Evolutionary conservation across 2,888 invertebrate genomes (phyloP).

Genomic region (Drosophila recens): DNA sequence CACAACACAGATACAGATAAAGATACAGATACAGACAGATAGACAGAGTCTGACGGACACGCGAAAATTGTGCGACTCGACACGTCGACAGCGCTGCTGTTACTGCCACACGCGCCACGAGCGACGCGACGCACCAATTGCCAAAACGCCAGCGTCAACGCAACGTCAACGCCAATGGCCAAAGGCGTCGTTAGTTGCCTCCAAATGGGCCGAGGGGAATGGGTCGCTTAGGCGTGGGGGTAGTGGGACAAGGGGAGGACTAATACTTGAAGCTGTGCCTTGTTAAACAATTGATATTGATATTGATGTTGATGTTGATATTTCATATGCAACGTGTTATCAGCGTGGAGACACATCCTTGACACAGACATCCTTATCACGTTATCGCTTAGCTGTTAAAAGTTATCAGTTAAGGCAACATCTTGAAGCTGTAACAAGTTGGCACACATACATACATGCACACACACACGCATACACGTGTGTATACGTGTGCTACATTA

Average conservation of each 20-base stretch:
- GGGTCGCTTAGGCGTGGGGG: too few relatives aligned
- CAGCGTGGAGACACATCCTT: slow-evolving; percentile 21
- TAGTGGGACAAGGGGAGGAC: neutral
- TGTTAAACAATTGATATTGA: slow-evolving; percentile 43
- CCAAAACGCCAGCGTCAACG: slow-evolving; percentile 38
- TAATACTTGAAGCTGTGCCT: slow-evolving; percentile 17
- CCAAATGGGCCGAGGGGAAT: slow-evolving; percentile 1
- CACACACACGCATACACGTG: neutral
- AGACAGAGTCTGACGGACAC: slow-evolving; percentile 46
- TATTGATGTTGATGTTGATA: slow-evolving; percentile 25
- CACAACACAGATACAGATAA: neutral
- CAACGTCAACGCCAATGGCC: slow-evolving; percentile 20
- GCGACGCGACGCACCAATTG: slow-evolving; percentile 33
- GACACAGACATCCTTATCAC: slow-evolving; percentile 13
- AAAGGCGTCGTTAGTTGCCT: slow-evolving; percentile 33
- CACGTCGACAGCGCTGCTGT: slow-evolving; percentile 76
- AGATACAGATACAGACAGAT: slow-evolving; percentile 12
- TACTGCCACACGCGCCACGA: slow-evolving; percentile 61
- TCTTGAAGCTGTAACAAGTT: slow-evolving; percentile 41
- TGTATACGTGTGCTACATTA: slow-evolving; percentile 9
- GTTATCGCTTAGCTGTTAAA: slow-evolving; percentile 17
- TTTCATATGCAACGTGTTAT: slow-evolving; percentile 12
- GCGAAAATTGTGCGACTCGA: slow-evolving; percentile 68
- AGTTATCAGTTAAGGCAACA: slow-evolving; percentile 36
- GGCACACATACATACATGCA: slow-evolving; percentile 16